Conservation (phyloP, 2,113 vertebrate genomes). For the Mobula birostris region DNA sequence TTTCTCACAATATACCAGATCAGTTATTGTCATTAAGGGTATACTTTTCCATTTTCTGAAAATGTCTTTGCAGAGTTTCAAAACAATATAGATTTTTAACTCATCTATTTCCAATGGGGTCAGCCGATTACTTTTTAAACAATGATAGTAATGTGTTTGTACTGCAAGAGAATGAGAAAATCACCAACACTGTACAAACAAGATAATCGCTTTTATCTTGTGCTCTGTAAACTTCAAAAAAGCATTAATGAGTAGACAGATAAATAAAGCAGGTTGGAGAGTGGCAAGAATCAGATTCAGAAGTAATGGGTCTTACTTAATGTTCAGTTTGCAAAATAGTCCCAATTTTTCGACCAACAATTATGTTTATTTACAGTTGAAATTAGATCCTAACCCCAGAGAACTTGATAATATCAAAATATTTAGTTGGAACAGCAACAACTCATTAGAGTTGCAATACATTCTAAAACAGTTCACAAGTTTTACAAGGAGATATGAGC, state of each 20-base stretch:
- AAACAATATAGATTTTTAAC: background rate
- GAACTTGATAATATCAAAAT: background rate
- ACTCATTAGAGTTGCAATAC: too few species aligned
- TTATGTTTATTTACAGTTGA: background rate
- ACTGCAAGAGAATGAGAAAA: background rate
- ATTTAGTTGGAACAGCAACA: too few species aligned
- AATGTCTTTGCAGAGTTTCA: background rate
- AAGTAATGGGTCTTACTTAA: background rate
- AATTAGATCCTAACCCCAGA: background rate
- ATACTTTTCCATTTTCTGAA: background rate
- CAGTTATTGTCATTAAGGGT: background rate
- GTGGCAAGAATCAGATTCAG: background rate
- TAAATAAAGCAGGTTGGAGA: background rate
- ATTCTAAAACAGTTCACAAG: too few species aligned
- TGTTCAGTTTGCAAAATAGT: background rate
- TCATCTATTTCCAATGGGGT: background rate
- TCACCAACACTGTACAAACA: background rate
- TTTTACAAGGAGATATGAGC: too few species aligned
- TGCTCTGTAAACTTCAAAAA: background rate
- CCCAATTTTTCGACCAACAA: background rate
- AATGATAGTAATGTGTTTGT: background rate
- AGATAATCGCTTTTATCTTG: background rate
- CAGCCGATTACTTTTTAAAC: background rate
- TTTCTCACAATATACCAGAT: background rate
- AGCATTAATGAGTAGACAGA: background rate